Conservation (phyloP, 2,797 vertebrate genomes). For the Synanceia verrucosa region DNA sequence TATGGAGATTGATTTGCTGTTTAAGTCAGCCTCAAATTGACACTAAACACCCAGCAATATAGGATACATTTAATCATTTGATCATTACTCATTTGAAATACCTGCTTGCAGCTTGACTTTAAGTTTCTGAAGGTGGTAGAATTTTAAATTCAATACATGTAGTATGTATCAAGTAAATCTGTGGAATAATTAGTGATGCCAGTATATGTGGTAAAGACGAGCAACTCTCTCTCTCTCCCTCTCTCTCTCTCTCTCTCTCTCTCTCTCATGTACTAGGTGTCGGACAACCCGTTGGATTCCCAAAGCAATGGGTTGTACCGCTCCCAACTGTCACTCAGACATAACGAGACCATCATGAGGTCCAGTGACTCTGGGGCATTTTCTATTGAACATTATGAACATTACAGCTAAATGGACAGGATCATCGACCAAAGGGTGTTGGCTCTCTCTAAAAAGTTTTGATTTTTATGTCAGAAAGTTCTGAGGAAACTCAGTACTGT, state of each 20-base stretch:
- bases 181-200: not conserved
- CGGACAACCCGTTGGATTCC: slow-evolving; percentile 65
- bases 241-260: not conserved
- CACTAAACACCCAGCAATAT: too few relatives aligned
- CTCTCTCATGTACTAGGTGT: slow-evolving; percentile 75
- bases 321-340: slow-evolving; percentile 78
- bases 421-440: not conserved
- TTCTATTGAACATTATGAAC: slow-evolving; percentile 88
- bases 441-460: not conserved
- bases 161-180: not conserved
- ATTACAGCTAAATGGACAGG: slow-evolving; percentile 70
- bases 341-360: slow-evolving; percentile 82
- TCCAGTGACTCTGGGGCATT: slow-evolving; percentile 89
- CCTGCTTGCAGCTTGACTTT: not conserved
- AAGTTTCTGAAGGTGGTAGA: not conserved
- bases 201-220: not conserved
- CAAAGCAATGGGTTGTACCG: slow-evolving; percentile 74
- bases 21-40: too few relatives aligned
- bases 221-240: not conserved
- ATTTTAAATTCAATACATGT: not conserved
- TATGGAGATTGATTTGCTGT: too few relatives aligned
- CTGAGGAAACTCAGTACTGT: too few relatives aligned
- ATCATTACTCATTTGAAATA: not conserved
- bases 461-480: not conserved
- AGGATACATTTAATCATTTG: not conserved